Base-by-base conservation (phyloP, 2,797 vertebrate genomes). In the Gephyroberyx darwinii region DNA sequence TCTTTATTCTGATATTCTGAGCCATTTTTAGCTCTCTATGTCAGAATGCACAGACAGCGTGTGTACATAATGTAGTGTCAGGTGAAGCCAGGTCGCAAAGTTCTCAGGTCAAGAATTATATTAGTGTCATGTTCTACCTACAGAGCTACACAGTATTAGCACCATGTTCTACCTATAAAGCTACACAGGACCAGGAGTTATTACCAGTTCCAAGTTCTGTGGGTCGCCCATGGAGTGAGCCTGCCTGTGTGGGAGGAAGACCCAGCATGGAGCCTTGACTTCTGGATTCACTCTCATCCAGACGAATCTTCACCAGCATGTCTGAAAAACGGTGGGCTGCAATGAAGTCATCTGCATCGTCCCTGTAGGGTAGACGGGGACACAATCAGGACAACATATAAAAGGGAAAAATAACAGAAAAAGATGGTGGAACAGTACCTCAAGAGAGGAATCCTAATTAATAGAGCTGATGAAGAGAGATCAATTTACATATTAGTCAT, bases 271-370 rank as follows among this genome's bases (percentile, higher is more conserved):
- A 72, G 14, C 47, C 39, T 53, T 78, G 84, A 45, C 67, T 82
- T 68, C 69, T 79, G n/a, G 84, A 75, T 13, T 61, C 58, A 1
- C 79, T 87, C 19, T 94, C 92, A 81, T 95, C 92, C 70, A 93
- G 63, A 75, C 87, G 81, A 66, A 94, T 90, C 30, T 84, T 91
- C 54, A 94, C 78, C 39, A 94, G 66, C 82, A 84, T 79, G 86
- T 89, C 85, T 75, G 90, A 91, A 74, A 93, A 54, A 58, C 64
- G 86, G 17, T 94, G 92, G 37, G 87, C 92, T 63, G 94, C 93
- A 68, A 93, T 83, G 69, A 88, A 92, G 77, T 93, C 89, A 65
- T 92, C 92, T 1, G 88, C 90, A 65, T 90, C 82, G 39, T 93
- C 93, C 81, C 94, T 95, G 71, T 47, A 33, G 67, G 30, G 14